Evolutionary conservation across 2,888 invertebrate species (phyloP).

Genomic region (Allophyes oxyacanthae): DNA sequence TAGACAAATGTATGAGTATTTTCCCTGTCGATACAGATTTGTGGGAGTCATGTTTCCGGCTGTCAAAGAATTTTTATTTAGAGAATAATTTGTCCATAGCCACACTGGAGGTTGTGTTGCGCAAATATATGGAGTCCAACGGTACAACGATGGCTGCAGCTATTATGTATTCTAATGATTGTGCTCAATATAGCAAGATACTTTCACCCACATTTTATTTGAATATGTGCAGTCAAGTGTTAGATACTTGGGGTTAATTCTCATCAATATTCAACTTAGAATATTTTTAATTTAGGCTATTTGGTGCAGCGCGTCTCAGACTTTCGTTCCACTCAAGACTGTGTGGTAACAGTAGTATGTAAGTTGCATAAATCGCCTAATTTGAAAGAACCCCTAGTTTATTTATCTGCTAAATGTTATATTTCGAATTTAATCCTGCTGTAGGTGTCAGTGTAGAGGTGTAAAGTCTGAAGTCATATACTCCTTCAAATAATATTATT

Average conservation of each 20-base stretch:
- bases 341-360: too few relatives aligned
- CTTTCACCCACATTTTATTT: constrained; percentile 83
- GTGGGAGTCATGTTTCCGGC: constrained; percentile 82
- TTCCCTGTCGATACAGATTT: constrained; percentile 78
- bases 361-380: too few relatives aligned
- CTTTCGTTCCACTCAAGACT: too few relatives aligned
- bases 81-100: constrained; percentile 79
- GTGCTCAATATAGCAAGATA: constrained; percentile 81
- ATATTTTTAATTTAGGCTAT: not conserved
- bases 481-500: too few relatives aligned
- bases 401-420: too few relatives aligned
- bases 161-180: constrained; percentile 84
- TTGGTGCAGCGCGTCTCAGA: not conserved
- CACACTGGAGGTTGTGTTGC: constrained; percentile 87
- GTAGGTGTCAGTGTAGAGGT: too few relatives aligned
- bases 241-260: constrained; percentile 83
- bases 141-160: constrained; percentile 83
- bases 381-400: too few relatives aligned
- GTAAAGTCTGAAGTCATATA: too few relatives aligned
- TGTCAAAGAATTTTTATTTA: constrained; percentile 79
- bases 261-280: not conserved
- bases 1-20: constrained; percentile 80
- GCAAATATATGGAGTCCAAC: constrained; percentile 87
- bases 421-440: too few relatives aligned
- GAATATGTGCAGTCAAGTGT: constrained; percentile 83